These are phyloP conservation scores for Spheniscus humboldti DNA, from an alignment of 2,797 vertebrate genomes.

Conservation along the genomic window DNA sequence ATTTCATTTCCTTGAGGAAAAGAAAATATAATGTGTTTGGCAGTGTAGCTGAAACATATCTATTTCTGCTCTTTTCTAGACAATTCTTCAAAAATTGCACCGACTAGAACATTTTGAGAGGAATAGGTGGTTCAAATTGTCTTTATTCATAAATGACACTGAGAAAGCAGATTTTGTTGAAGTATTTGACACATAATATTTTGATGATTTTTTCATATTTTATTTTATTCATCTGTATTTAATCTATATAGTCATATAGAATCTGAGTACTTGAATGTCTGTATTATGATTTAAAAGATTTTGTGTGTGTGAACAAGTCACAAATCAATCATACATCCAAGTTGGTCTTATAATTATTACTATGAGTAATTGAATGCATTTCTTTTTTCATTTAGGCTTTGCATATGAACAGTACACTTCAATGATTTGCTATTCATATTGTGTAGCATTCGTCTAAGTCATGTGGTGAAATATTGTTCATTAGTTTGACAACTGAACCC, in stretches of 20 bases:
- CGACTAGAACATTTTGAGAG: not conserved
- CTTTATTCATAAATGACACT: not conserved
- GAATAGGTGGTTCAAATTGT: not conserved
- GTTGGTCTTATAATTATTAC: not conserved
- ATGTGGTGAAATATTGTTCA: not conserved
- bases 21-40: not conserved
- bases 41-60: not conserved
- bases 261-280: not conserved
- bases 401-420: not conserved
- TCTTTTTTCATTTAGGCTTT: not conserved
- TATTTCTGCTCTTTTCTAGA: not conserved
- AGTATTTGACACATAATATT: not conserved
- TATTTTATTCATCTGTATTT: not conserved
- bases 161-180: not conserved
- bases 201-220: not conserved
- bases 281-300: not conserved
- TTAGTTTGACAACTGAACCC: constrained; percentile 6
- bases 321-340: constrained; percentile 2
- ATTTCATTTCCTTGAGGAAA: not conserved
- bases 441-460: not conserved
- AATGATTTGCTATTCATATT: not conserved
- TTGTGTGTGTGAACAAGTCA: not conserved
- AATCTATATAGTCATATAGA: not conserved
- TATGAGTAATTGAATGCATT: not conserved
- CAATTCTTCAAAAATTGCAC: not conserved